These are phyloP conservation scores for Metridium senile DNA, from an alignment of 92 coral and sea anemone species.

Conservation along the genomic window DNA sequence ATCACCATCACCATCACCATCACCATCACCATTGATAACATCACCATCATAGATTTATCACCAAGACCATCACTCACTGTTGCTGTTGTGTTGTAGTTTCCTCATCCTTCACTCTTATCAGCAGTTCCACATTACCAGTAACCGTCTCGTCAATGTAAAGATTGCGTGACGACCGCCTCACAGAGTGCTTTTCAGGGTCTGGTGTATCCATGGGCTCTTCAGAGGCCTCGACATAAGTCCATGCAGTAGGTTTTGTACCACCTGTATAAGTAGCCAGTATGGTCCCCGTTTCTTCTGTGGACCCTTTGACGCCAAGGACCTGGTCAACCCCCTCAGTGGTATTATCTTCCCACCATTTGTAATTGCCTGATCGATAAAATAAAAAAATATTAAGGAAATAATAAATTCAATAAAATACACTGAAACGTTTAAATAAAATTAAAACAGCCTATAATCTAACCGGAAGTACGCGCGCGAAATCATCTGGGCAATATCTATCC, in stretches of 20 bases:
- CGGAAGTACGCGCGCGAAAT: too few species aligned
- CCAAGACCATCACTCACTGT: background rate
- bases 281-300: conserved; percentile 29
- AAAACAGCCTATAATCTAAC: too few species aligned
- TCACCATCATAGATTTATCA: too few species aligned
- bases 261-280: conserved; percentile 34
- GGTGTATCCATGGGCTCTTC: background rate
- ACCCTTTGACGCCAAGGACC: conserved; percentile 18
- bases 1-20: background rate
- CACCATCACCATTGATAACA: background rate
- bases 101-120: conserved; percentile 29
- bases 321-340: conserved; percentile 18
- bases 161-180: conserved; percentile 32
- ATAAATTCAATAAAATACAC: background rate
- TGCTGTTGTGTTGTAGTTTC: conserved; percentile 9
- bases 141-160: conserved; percentile 29
- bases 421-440: too few species aligned
- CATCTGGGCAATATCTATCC: too few species aligned
- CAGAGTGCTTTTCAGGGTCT: background rate
- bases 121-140: conserved; percentile 29
- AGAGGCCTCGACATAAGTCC: conserved; percentile 19
- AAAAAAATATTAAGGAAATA: background rate
- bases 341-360: conserved; percentile 32
- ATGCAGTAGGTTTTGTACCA: conserved; percentile 33
- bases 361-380: conserved; percentile 7